These are phyloP conservation scores for Mormyrus lacerda DNA, from an alignment of 2,113 vertebrate species.

Conservation along the genomic window DNA sequence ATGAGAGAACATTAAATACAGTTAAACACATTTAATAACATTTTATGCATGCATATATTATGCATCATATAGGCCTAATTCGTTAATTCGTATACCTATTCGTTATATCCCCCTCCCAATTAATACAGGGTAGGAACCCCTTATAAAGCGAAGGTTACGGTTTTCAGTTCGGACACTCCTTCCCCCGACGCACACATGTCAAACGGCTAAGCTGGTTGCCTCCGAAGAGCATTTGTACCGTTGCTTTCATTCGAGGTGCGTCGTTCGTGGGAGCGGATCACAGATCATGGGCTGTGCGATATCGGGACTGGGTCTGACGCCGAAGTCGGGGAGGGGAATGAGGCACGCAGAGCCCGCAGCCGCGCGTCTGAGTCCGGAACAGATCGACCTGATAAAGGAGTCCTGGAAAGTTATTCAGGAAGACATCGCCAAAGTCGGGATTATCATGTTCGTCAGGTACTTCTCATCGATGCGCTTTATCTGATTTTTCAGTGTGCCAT, in stretches of 20 bases:
- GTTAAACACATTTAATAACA: neutral
- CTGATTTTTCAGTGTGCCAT: neutral
- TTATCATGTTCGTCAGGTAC: constrained; percentile 71
- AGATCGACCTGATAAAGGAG: constrained; percentile 62
- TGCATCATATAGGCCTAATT: too few species aligned
- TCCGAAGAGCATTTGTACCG: neutral
- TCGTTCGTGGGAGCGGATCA: neutral
- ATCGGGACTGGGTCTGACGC: constrained; percentile 50
- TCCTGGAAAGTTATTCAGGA: constrained; percentile 70
- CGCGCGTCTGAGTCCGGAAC: constrained; percentile 41
- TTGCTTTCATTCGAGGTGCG: neutral
- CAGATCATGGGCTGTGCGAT: constrained; percentile 65
- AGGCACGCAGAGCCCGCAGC: constrained; percentile 32
- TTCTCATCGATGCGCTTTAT: constrained; percentile 18
- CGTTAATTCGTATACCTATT: too few species aligned
- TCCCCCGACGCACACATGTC: neutral
- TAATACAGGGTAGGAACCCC: neutral
- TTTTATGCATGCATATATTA: neutral
- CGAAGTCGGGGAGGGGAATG: constrained; percentile 40
- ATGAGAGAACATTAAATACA: neutral
- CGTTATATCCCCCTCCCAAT: neutral
- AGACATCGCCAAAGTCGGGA: constrained; percentile 68
- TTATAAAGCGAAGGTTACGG: neutral
- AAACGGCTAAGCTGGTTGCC: neutral
- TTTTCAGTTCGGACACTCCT: constrained; percentile 9